Evolutionary conservation across 2,113 vertebrate species (phyloP).

Genomic region (Myocastor coypus): DNA sequence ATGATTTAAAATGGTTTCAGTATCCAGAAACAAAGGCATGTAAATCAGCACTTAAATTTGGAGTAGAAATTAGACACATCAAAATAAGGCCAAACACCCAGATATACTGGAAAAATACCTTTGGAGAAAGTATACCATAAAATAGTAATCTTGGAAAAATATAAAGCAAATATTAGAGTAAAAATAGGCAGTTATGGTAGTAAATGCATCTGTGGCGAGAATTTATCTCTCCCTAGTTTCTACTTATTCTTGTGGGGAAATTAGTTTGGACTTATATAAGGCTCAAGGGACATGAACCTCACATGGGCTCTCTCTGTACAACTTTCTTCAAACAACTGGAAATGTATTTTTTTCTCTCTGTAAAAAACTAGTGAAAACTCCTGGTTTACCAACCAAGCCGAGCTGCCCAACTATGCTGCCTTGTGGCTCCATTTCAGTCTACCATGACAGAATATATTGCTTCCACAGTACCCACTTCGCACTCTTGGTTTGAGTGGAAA

Average conservation of each 20-base stretch:
- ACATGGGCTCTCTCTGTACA: not conserved
- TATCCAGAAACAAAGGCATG: not conserved
- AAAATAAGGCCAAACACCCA: conserved; percentile 43
- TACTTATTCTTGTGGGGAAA: not conserved
- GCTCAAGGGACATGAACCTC: not conserved
- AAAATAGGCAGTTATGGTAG: conserved; percentile 1
- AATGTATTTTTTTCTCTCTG: not conserved
- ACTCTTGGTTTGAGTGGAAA: not conserved
- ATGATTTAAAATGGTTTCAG: conserved; percentile 21
- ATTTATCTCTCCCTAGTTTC: conserved; percentile 21
- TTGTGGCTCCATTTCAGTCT: not conserved
- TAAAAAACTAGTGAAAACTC: not conserved
- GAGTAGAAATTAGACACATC: not conserved
- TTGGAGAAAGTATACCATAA: conserved; percentile 24
- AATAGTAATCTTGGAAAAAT: conserved; percentile 48
- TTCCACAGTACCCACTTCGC: not conserved
- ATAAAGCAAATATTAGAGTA: conserved; percentile 15
- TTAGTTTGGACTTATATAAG: conserved; percentile 3
- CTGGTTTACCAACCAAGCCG: not conserved
- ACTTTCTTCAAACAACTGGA: not conserved
- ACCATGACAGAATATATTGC: not conserved
- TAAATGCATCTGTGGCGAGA: not conserved
- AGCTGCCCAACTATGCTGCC: too few species aligned
- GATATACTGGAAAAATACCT: not conserved
- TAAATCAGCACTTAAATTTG: conserved; percentile 41